These are phyloP conservation scores for Orientallactaga bullata DNA, from an alignment of 2,113 vertebrate genomes.

Conservation along the genomic window DNA sequence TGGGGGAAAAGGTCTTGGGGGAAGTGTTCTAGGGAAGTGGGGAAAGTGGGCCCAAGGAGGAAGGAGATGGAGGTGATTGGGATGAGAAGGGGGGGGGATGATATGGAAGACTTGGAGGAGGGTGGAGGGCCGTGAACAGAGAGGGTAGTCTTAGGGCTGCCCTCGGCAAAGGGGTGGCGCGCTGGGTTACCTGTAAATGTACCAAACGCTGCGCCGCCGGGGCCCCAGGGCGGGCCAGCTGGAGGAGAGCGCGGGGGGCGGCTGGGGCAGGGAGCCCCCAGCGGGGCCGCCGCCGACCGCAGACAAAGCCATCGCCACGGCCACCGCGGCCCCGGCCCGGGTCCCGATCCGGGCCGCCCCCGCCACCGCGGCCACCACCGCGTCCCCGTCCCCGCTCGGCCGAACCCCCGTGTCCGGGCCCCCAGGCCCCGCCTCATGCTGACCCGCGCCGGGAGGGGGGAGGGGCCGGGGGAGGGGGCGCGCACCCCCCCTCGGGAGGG, in stretches of 20 bases:
- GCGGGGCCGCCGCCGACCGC: conserved; percentile 83
- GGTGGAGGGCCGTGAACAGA: not conserved
- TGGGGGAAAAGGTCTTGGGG: not conserved
- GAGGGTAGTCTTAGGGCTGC: not conserved
- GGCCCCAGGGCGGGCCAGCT: conserved; percentile 95
- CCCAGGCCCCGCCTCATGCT: conserved; percentile 86
- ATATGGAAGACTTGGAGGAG: not conserved
- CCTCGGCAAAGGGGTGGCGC: not conserved
- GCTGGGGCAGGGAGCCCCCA: conserved; percentile 85
- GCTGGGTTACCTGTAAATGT: conserved; percentile 94
- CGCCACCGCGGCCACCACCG: conserved; percentile 80
- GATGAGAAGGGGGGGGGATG: not conserved
- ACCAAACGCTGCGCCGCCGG: conserved; percentile 94
- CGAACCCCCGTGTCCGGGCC: conserved; percentile 87
- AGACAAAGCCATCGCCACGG: conserved; percentile 84
- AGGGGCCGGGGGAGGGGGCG: conserved; percentile 75
- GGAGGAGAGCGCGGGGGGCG: conserved; percentile 91
- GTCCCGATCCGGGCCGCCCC: conserved; percentile 78
- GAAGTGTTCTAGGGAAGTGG: not conserved
- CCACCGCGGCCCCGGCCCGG: conserved; percentile 73
- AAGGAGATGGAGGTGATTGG: not conserved
- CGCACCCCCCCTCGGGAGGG: conserved; percentile 79
- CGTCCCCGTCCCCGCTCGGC: conserved; percentile 87
- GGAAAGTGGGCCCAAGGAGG: not conserved
- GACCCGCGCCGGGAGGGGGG: conserved; percentile 81